These are phyloP conservation scores for Temnothorax longispinosus DNA, from an alignment of 1,140 invertebrate genomes.

Conservation along the genomic window DNA sequence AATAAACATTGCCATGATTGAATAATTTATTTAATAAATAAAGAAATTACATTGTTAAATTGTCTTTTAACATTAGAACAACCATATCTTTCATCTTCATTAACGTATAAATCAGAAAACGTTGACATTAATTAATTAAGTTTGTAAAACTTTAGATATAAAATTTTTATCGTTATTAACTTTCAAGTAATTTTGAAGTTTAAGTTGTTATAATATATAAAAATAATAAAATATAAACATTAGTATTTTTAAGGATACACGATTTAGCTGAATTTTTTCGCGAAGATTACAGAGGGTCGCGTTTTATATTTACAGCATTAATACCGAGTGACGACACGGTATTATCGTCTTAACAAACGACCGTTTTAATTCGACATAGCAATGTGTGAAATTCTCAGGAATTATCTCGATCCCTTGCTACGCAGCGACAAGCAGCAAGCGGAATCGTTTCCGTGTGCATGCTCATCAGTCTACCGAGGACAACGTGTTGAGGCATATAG, in stretches of 20 bases:
- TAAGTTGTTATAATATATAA: background rate
- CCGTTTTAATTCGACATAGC: slow-evolving; percentile 63
- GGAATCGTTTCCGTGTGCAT: slow-evolving; percentile 63
- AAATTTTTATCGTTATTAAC: background rate
- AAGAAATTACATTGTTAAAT: background rate
- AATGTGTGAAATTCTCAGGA: slow-evolving; percentile 65
- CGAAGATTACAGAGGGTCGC: background rate
- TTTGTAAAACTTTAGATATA: background rate
- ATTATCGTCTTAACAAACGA: slow-evolving; percentile 45
- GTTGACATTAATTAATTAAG: background rate
- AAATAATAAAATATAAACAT: background rate
- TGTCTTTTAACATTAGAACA: background rate
- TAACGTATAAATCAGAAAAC: background rate
- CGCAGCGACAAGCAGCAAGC: slow-evolving; percentile 54
- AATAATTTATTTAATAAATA: background rate
- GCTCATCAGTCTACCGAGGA: slow-evolving; percentile 61
- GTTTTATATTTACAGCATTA: background rate
- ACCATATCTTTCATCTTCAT: background rate
- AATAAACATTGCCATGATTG: background rate
- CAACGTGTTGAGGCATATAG: slow-evolving; percentile 64
- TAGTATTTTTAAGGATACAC: background rate
- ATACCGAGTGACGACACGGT: background rate
- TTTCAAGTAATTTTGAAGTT: background rate
- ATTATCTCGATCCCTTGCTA: slow-evolving; percentile 65
- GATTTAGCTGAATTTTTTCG: background rate